Evolutionary conservation across 2,113 vertebrate genomes (phyloP).

Genomic region (Apus apus): DNA sequence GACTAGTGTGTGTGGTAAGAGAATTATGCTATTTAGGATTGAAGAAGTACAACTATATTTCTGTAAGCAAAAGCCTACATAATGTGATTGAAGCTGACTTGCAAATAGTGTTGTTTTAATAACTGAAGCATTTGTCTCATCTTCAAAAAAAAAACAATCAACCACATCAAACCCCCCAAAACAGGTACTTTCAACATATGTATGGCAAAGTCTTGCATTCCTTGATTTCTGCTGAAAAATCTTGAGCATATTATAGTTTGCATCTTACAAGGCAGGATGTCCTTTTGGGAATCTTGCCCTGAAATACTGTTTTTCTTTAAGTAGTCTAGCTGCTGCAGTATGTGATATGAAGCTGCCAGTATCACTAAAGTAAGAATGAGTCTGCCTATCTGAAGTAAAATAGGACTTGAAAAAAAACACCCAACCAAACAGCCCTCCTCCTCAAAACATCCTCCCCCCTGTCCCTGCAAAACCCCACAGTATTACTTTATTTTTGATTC

Average conservation of each 20-base stretch:
- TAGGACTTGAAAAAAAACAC: not conserved
- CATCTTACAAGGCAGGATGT: not conserved
- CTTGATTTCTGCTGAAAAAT: not conserved
- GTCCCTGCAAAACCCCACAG: not conserved
- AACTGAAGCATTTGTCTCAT: not conserved
- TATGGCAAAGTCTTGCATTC: not conserved
- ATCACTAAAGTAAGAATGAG: not conserved
- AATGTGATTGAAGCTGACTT: not conserved
- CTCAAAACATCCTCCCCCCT: too few relatives aligned
- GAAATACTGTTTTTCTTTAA: not conserved
- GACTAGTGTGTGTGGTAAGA: not conserved
- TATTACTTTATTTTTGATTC: not conserved
- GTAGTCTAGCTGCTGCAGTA: not conserved
- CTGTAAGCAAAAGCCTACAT: not conserved
- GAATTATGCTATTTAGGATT: not conserved
- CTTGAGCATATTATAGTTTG: not conserved
- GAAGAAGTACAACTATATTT: not conserved
- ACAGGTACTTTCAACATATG: accelerated
- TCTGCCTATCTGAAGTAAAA: not conserved
- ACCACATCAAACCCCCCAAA: not conserved
- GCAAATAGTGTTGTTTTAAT: not conserved
- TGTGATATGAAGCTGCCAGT: not conserved
- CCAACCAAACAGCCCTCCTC: not conserved
- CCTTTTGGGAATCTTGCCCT: not conserved
- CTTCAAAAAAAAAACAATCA: not conserved